Evolutionary conservation across 2,797 vertebrate species (phyloP).

Genomic region (Gephyroberyx darwinii): DNA sequence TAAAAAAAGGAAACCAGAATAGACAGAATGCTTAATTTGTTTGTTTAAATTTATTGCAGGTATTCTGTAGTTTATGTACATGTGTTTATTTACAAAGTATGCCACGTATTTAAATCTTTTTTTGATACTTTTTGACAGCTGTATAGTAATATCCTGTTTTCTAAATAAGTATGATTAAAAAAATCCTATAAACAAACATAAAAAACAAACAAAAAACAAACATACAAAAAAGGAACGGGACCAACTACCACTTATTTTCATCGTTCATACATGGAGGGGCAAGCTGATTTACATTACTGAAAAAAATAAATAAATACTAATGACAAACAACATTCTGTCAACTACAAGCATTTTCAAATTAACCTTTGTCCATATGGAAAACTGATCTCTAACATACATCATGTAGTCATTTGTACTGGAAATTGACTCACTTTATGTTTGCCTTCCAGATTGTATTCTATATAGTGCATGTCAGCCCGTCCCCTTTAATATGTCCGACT

Average conservation of each 20-base stretch:
- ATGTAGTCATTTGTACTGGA: conserved; percentile 21
- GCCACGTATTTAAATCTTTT: conserved; percentile 60
- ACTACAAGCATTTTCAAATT: conserved; percentile 69
- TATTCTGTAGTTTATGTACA: conserved; percentile 82
- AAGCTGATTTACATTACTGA: conserved; percentile 73
- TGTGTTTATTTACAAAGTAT: conserved; percentile 81
- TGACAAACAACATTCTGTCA: conserved; percentile 75
- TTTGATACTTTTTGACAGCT: conserved; percentile 64
- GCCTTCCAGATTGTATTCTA: conserved; percentile 47
- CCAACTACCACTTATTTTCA: conserved; percentile 56
- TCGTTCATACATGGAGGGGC: conserved; percentile 70
- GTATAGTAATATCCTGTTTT: conserved; percentile 65
- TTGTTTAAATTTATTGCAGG: conserved; percentile 79
- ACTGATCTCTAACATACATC: conserved; percentile 35
- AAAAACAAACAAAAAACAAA: conserved; percentile 56
- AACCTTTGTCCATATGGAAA: conserved; percentile 64
- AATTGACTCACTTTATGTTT: conserved; percentile 33
- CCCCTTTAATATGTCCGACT: conserved; percentile 9
- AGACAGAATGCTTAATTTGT: conserved; percentile 39
- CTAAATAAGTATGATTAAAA: conserved; percentile 69
- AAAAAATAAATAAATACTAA: conserved; percentile 84
- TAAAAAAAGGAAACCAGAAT: background rate
- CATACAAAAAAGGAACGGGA: conserved; percentile 64
- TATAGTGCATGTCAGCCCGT: conserved; percentile 2
- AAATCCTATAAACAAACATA: conserved; percentile 71